phyloP scores from a whole-genome alignment of 1,140 invertebrate genomes.

The Lepidurus apus region DNA sequence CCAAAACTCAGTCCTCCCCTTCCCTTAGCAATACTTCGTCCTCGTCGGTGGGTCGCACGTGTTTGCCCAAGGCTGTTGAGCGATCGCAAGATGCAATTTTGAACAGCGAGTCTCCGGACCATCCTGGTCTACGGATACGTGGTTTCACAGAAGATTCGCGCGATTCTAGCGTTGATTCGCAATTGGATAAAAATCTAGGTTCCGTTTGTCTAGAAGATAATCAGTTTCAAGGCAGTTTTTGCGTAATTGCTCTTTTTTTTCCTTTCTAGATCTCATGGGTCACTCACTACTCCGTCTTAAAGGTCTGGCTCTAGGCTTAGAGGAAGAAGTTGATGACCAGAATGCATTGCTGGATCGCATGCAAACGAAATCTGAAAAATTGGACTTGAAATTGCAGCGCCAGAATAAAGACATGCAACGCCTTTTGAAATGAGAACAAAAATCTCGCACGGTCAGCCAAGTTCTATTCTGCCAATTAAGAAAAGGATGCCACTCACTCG shows the following conservation, averaged over 20 bases:
- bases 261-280: slow-evolving; percentile 26
- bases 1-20: slow-evolving; percentile 26
- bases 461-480: slow-evolving; percentile 3
- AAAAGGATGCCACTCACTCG: slow-evolving; percentile 1
- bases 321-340: slow-evolving; percentile 45
- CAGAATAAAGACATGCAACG: slow-evolving; percentile 47
- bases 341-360: slow-evolving; percentile 46
- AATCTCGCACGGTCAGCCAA: not conserved
- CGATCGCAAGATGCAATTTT: slow-evolving; percentile 16
- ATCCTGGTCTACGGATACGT: slow-evolving; percentile 35
- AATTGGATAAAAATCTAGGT: slow-evolving; percentile 36
- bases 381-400: slow-evolving; percentile 42
- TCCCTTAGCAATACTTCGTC: slow-evolving; percentile 26
- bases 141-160: slow-evolving; percentile 32
- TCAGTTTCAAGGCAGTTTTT: not conserved
- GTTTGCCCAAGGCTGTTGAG: slow-evolving; percentile 26
- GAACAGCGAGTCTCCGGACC: not conserved
- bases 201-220: not conserved
- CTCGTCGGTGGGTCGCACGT: slow-evolving; percentile 24
- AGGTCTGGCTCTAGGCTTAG: slow-evolving; percentile 43
- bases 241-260: not conserved
- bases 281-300: slow-evolving; percentile 41
- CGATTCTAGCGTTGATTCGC: slow-evolving; percentile 33
- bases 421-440: slow-evolving; percentile 38
- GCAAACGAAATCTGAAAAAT: slow-evolving; percentile 44